Conservation (phyloP, 2,113 vertebrate species). For the Dipodomys spectabilis region DNA sequence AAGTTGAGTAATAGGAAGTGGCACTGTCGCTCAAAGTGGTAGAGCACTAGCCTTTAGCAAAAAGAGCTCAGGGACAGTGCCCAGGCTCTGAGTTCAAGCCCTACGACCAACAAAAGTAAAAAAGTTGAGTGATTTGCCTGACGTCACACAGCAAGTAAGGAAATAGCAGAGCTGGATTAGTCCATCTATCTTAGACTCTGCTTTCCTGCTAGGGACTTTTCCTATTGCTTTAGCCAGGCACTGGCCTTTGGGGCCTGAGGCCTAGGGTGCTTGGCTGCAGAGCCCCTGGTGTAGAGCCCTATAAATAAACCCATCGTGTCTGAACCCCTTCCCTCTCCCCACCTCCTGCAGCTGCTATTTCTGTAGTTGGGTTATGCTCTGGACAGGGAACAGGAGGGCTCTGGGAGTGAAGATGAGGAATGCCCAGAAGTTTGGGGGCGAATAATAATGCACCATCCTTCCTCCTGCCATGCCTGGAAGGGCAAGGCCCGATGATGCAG, state of each 20-base stretch:
- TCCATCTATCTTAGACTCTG: neutral
- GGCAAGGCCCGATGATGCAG: neutral
- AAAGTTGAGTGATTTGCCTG: neutral
- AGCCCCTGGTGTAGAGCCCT: constrained; percentile 64
- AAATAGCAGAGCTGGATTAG: neutral
- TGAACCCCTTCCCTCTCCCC: neutral
- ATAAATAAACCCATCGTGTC: constrained; percentile 70
- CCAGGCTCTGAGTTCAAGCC: too few species aligned
- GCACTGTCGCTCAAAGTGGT: too few species aligned
- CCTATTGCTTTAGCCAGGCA: neutral
- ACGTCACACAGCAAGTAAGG: neutral
- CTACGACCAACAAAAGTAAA: too few species aligned
- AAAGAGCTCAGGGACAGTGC: too few species aligned
- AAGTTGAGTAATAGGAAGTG: too few species aligned
- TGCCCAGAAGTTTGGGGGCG: neutral
- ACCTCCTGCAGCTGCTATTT: constrained; percentile 64
- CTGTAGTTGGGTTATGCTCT: constrained; percentile 37
- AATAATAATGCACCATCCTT: neutral
- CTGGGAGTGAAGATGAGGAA: neutral
- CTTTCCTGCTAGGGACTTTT: constrained; percentile 18
- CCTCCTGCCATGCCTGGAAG: neutral
- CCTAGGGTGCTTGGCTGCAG: constrained; percentile 37
- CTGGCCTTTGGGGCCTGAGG: constrained; percentile 17
- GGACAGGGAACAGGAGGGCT: neutral
- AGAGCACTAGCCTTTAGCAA: too few species aligned